Evolutionary conservation across 2,113 vertebrate species (phyloP), one percentile per base, ranked within the genome.

Genomic region (Centropus unirufus): DNA sequence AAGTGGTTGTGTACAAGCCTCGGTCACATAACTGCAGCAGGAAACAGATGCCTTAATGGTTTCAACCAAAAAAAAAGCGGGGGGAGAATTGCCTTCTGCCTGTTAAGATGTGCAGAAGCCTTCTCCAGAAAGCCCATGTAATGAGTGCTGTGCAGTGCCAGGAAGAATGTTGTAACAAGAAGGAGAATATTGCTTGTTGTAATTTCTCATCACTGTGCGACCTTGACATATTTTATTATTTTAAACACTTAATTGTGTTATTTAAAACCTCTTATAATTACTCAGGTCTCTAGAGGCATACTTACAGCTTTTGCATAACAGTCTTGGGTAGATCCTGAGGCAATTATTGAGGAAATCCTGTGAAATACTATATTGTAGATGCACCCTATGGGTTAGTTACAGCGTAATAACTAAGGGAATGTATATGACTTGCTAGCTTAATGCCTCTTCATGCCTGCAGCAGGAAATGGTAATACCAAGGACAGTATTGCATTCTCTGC

Each of bases 341-440:
- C 73, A 89, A 69, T 94, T 95, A 88, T 49, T 58, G 68, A 82
- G 84, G 67, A 90, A 92, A 73, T 83, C 61, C 82, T 88, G 58
- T 90, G 64, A 95, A 95, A 88, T 68, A 39, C 39, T 93, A 27
- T 90, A 61, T 52, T 52, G 40, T 40, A 81, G 40, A 68, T 91
- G 36, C 30, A 52, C 40, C 84, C 16, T 36, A 17, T 34, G 83
- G 66, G 46, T 66, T 90, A 47, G 68, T 47, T 72, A 67, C 62
- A 83, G 13, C 57, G 42, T 73, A 73, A 69, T 54, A 55, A 47
- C 61, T 91, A 55, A 2, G 24, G 63, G 66, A 67, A 78, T 12
- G 30, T 76, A 55, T 14, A 32, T 36, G 69, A 49, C 51, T 72
- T 21, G 34, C 26, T 51, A 78, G 4, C 24, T 94, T 55, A 67